Conservation (phyloP, 37 sponge, comb jelly and placozoan genomes). For the Dysidea cf. avara region DNA sequence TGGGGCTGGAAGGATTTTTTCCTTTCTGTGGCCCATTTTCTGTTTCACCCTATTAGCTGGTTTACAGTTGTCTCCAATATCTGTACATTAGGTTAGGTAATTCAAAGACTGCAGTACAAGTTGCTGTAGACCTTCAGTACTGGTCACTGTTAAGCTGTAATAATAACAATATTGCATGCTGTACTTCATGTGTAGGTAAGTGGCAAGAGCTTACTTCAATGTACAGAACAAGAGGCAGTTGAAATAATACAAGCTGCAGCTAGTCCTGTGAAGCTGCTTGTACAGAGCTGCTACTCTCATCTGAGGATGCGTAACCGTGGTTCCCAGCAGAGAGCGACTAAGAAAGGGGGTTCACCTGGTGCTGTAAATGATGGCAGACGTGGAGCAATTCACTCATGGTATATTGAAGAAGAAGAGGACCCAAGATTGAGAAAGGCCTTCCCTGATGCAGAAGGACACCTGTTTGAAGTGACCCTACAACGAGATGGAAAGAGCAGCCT, state of each 20-base stretch:
- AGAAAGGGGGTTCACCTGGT: background rate
- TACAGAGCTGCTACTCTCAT: slow-evolving; percentile 33
- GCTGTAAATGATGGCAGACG: no score
- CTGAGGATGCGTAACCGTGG: no score
- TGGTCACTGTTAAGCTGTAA: background rate
- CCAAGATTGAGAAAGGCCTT: slow-evolving; percentile 35
- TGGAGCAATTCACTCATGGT: slow-evolving; percentile 74
- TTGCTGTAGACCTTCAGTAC: no score
- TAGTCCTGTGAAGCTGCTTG: slow-evolving; percentile 43
- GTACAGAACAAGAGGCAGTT: slow-evolving; percentile 41
- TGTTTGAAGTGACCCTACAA: slow-evolving; percentile 59
- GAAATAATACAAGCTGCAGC: slow-evolving; percentile 27
- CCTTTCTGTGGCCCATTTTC: no score
- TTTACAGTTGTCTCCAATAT: no score
- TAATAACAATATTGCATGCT: background rate
- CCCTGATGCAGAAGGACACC: slow-evolving; percentile 61
- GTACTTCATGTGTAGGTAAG: slow-evolving; percentile 33
- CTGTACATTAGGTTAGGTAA: no score
- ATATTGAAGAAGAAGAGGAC: slow-evolving; percentile 51
- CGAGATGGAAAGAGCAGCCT: slow-evolving; percentile 43
- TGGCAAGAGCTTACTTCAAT: slow-evolving; percentile 21
- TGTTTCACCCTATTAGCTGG: no score
- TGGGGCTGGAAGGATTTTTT: no score
- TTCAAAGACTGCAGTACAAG: no score
- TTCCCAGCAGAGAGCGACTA: background rate